These are phyloP conservation scores for Copidosoma floridanum DNA, from an alignment of 1,140 invertebrate genomes.

Conservation along the genomic window DNA sequence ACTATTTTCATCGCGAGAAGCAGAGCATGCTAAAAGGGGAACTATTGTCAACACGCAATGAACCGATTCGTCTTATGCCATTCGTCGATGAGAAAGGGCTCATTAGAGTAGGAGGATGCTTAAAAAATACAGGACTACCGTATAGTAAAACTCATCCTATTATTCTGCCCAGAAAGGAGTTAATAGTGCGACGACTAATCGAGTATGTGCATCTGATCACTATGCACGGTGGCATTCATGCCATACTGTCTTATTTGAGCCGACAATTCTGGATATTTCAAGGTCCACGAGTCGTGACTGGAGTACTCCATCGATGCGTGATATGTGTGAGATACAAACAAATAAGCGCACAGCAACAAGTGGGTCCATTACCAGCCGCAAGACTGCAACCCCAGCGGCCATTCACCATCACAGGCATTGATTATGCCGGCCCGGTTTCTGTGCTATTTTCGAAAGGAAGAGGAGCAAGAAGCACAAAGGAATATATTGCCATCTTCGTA, in stretches of 20 bases:
- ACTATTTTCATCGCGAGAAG: neutral
- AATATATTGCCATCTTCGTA: neutral
- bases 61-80: neutral
- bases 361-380: neutral
- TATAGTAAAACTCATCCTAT: neutral
- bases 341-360: neutral
- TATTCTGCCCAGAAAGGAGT: neutral
- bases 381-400: neutral
- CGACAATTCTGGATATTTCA: neutral
- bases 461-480: neutral
- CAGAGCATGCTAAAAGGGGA: neutral
- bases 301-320: neutral
- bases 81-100: neutral
- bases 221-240: neutral
- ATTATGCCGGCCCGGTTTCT: conserved; percentile 1
- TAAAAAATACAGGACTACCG: neutral
- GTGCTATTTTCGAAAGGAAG: neutral
- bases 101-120: neutral
- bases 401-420: neutral
- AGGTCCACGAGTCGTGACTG: neutral
- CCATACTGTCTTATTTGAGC: neutral
- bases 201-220: neutral
- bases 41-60: neutral
- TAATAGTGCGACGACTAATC: neutral
- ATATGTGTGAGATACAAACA: neutral